These are phyloP conservation scores for Apamea anceps DNA, from an alignment of 2,888 invertebrate species.

Conservation along the genomic window DNA sequence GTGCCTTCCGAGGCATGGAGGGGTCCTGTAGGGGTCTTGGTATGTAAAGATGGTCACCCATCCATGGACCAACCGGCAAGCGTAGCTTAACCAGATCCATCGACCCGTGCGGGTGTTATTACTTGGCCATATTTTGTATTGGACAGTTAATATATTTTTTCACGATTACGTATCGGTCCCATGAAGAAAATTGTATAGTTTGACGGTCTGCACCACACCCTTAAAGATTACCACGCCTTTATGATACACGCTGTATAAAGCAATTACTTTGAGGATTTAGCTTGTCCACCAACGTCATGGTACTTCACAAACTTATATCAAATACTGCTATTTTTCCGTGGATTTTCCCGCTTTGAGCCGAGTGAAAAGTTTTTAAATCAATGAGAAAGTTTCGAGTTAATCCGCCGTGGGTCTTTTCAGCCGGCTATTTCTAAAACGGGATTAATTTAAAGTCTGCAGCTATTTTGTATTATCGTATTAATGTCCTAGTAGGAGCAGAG, in stretches of 20 bases:
- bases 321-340: constrained; percentile 40
- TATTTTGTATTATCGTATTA: background rate
- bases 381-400: constrained; percentile 45
- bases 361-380: constrained; percentile 49
- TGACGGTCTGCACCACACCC: background rate
- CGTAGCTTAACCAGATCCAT: no score
- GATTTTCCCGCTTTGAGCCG: constrained; percentile 20
- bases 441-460: constrained; percentile 15
- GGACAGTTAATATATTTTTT: background rate
- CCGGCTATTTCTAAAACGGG: constrained; percentile 14
- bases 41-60: no score
- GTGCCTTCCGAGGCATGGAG: no score
- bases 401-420: constrained; percentile 22
- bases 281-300: constrained; percentile 16
- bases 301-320: constrained; percentile 32
- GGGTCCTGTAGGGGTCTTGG: no score
- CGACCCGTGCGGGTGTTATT: no score
- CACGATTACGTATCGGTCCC: background rate
- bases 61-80: no score
- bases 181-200: background rate
- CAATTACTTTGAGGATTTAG: constrained; percentile 57
- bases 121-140: background rate
- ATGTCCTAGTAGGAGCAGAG: background rate
- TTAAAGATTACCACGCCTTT: background rate
- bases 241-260: constrained; percentile 19